A percentile compares a stretch with the other conserved stretches of the same genome.
These are phyloP conservation scores for Drosophila ananassae DNA, from an alignment of 1,140 invertebrate species.

Conservation along the genomic window DNA sequence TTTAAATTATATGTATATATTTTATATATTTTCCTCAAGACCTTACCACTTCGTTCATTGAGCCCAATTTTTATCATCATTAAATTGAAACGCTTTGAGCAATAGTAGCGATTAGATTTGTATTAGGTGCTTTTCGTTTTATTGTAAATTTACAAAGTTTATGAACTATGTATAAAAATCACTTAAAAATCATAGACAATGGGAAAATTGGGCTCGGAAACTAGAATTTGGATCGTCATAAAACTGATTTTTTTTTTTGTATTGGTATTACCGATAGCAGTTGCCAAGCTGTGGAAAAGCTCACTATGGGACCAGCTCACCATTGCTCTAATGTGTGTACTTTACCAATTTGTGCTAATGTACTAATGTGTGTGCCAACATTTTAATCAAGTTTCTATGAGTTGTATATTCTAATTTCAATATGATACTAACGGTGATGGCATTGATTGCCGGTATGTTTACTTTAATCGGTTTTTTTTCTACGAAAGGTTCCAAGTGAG, in stretches of 20 bases:
- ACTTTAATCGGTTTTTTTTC: conserved; percentile 49
- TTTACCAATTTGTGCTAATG: no score
- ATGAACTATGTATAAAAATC: background rate
- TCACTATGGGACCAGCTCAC: no score
- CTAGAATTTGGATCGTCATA: background rate
- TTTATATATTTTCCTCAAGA: background rate
- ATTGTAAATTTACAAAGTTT: background rate
- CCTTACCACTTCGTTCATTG: background rate
- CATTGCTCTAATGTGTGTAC: conserved; percentile 41
- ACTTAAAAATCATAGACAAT: no score
- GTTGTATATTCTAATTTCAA: conserved; percentile 1
- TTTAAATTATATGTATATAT: no score
- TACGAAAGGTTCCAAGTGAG: conserved; percentile 29
- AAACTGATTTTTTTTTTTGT: no score
- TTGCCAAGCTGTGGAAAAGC: conserved; percentile 15
- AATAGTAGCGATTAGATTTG: background rate
- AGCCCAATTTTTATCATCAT: background rate
- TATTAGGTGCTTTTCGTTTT: background rate
- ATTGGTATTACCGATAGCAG: background rate
- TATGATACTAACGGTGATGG: conserved; percentile 32
- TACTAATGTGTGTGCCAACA: conserved; percentile 34
- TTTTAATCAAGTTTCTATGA: background rate
- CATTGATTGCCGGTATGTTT: background rate
- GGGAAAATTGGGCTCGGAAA: background rate
- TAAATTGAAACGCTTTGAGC: background rate